A percentile compares a stretch with the other conserved stretches of the same genome.
Evolutionary conservation across 1,140 invertebrate genomes (phyloP).

Genomic region (Asobara japonica): DNA sequence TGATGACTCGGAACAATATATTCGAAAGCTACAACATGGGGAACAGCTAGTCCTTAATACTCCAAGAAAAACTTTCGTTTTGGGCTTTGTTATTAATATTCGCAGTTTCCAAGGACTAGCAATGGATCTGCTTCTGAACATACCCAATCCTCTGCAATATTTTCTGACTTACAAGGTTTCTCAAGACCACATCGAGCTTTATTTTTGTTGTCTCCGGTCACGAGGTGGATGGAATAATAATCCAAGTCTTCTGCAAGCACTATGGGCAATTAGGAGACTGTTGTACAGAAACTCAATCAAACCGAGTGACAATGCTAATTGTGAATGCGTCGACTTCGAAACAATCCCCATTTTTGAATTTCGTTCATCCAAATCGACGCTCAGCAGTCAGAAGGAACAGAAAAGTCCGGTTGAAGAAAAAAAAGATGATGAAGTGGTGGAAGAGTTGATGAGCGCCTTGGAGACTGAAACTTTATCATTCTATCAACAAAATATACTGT

Average conservation of each 20-base stretch:
- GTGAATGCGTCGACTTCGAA: not conserved
- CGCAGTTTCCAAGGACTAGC: slow-evolving; percentile 23
- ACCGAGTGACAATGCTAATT: not conserved
- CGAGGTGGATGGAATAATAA: slow-evolving; percentile 41
- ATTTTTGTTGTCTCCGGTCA: slow-evolving; percentile 36
- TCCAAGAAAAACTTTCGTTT: slow-evolving; percentile 31
- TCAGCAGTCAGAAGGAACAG: no score
- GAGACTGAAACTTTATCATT: not conserved
- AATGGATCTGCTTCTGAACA: not conserved
- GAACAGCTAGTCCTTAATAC: not conserved
- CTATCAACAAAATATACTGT: not conserved
- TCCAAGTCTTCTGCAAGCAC: slow-evolving; percentile 33
- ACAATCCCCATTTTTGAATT: not conserved
- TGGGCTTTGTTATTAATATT: slow-evolving; percentile 33
- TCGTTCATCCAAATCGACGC: no score
- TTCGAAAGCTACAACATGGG: not conserved
- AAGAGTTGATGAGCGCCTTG: not conserved
- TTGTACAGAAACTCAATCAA: not conserved
- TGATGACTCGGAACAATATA: slow-evolving; percentile 17
- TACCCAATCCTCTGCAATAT: slow-evolving; percentile 5
- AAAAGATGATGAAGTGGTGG: not conserved
- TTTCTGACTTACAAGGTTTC: slow-evolving; percentile 31
- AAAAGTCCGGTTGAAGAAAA: not conserved
- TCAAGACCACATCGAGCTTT: slow-evolving; percentile 39
- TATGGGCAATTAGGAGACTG: not conserved